Conservation (phyloP, 2,113 vertebrate species). For the Centropus bengalensis region DNA sequence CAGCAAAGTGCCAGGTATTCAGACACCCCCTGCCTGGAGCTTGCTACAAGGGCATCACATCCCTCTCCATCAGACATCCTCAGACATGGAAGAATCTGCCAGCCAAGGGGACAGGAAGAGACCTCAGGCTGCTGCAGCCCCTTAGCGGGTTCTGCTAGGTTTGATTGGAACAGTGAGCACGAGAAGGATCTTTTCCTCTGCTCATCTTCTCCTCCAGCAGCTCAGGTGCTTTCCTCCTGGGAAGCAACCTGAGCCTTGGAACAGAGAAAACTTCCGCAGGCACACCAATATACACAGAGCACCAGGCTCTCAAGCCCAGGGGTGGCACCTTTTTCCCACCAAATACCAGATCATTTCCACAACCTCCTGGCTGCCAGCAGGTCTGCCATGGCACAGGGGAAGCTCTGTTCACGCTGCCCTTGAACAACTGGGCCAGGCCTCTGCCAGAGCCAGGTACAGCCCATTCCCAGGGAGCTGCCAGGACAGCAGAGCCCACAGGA, state of each 20-base stretch:
- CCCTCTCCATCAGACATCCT: background rate
- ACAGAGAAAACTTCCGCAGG: background rate
- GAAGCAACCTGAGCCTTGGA: background rate
- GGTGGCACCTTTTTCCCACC: background rate
- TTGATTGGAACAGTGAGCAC: background rate
- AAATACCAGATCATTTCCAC: background rate
- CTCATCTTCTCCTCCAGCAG: background rate
- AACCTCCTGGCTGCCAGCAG: background rate
- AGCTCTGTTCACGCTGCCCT: background rate
- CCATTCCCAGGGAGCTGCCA: background rate
- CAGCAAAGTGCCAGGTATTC: background rate
- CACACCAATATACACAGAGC: background rate
- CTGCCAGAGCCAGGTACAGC: background rate
- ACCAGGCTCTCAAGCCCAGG: background rate
- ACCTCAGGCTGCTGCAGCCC: background rate
- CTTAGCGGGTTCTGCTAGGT: accelerated
- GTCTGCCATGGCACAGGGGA: background rate
- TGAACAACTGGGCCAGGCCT: background rate
- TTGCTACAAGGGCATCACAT: background rate
- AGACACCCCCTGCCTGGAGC: background rate
- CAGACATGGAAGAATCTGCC: background rate
- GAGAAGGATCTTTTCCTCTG: background rate
- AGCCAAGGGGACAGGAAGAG: background rate
- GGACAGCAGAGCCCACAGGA: background rate
- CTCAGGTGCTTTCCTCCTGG: background rate